A percentile compares a stretch with the other conserved stretches of the same genome.
These are phyloP conservation scores for Rhynchotus rufescens DNA, from an alignment of 2,797 vertebrate species.

Conservation along the genomic window DNA sequence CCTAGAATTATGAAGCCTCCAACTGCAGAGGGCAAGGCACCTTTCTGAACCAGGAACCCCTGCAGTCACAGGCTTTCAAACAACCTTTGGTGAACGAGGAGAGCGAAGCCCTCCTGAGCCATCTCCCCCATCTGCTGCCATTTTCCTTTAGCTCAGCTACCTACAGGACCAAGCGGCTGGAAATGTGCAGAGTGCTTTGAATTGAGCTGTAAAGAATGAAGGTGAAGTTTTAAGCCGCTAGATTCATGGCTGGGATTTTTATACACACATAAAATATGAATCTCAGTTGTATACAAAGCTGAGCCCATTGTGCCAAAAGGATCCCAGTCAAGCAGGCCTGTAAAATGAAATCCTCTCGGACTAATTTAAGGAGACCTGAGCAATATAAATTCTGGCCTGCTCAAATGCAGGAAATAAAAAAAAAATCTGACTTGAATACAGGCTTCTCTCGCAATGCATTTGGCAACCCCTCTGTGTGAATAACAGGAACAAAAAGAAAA, in stretches of 20 bases:
- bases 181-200: constrained; percentile 61
- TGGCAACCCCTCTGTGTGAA: background rate
- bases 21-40: background rate
- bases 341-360: constrained; percentile 84
- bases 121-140: constrained; percentile 32
- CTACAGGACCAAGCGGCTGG: constrained; percentile 62
- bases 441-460: background rate
- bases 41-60: background rate
- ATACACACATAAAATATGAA: constrained; percentile 83
- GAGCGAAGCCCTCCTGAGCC: background rate
- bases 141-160: constrained; percentile 43
- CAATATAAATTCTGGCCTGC: constrained; percentile 80
- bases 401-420: constrained; percentile 74
- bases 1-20: background rate
- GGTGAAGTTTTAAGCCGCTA: constrained; percentile 76
- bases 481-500: background rate
- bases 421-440: constrained; percentile 61
- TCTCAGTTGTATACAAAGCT: constrained; percentile 83
- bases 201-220: constrained; percentile 79
- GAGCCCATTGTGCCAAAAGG: constrained; percentile 80
- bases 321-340: constrained; percentile 82
- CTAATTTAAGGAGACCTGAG: constrained; percentile 81
- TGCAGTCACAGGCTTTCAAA: background rate
- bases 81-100: background rate
- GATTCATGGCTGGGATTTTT: constrained; percentile 81